Base-by-base conservation (phyloP, 2,888 invertebrate genomes). In the Chironomus tentans region DNA sequence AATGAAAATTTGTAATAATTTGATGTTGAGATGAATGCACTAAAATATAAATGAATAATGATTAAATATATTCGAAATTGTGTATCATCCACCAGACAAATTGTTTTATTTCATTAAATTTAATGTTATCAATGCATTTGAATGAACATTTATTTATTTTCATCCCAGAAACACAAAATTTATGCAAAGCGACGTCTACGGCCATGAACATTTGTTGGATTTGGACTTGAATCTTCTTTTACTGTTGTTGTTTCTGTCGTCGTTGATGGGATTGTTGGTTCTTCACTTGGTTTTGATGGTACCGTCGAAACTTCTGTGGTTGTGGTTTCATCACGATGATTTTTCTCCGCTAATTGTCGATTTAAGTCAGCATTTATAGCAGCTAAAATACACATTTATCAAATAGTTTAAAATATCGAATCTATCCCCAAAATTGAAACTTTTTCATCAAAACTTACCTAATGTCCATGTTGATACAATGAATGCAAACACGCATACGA, bases 381-480 rank as follows among this genome's bases (percentile, higher is more conserved):
- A 47, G 74, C 74, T 74, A 62, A 38, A 38, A 65, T 12, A 62
- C 0, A 28, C n/a, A 18, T 50, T n/a, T 69, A 12, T 5, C 28
- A 28, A 69, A n/a, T n/a, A n/a, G n/a, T n/a, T n/a, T n/a, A n/a
- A n/a, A n/a, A n/a, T n/a, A 24, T 24, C 22, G 2, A 24, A 3
- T 24, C 22, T 3, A 24, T 24, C 22, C 22, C 3, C 22, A 24
- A 24, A 24, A 24, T 24, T 3, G 3, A 24, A 24, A n/a, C n/a
- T n/a, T n/a, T n/a, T 24, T 24, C 22, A 21, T 78, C 46, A 38
- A 10, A 0, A 86, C 86, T 70, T 89, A 80, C 10, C 85, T 84
- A 76, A 88, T 83, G 72, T 72, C 72, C 72, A 72, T 0, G 88
- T 88, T 0, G 88, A 84, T 12, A 88, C 82, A 2, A 85, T 82